A percentile compares a stretch with the other conserved stretches of the same genome.
Evolutionary conservation across 2,797 vertebrate species (phyloP).

Genomic region (Sebastes kiyomatsui): DNA sequence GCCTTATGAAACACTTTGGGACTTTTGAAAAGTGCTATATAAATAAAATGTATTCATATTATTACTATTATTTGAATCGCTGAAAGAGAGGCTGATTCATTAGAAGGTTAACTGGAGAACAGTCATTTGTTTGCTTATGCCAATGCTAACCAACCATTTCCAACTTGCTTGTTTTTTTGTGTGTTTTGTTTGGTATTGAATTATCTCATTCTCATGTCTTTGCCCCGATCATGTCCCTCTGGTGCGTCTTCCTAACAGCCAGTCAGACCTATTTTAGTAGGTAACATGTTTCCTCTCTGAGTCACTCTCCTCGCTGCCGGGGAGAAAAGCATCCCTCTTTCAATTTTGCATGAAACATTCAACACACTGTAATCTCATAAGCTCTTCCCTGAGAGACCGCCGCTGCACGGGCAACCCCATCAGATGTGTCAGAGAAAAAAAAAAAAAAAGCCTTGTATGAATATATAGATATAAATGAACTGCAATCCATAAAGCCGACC

Average conservation of each 20-base stretch:
- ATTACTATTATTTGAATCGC: not conserved
- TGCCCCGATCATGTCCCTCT: not conserved
- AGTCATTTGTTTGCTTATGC: not conserved
- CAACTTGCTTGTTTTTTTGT: not conserved
- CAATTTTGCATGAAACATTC: slow-evolving; percentile 27
- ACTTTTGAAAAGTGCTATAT: not conserved
- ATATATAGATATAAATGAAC: slow-evolving; percentile 32
- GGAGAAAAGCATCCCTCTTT: slow-evolving; percentile 26
- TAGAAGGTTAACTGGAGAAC: not conserved
- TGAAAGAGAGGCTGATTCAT: not conserved
- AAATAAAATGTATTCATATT: not conserved
- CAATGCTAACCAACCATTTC: not conserved
- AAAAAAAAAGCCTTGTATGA: slow-evolving; percentile 3
- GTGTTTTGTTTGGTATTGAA: not conserved
- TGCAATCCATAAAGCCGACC: slow-evolving; percentile 29
- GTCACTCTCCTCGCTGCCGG: slow-evolving; percentile 9
- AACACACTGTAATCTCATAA: slow-evolving; percentile 39
- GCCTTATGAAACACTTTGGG: not conserved
- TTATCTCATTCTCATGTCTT: not conserved
- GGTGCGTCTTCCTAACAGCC: not conserved
- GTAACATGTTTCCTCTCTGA: slow-evolving; percentile 12
- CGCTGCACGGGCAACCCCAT: slow-evolving; percentile 1
- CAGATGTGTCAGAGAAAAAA: slow-evolving; percentile 8
- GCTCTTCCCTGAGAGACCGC: slow-evolving; percentile 39
- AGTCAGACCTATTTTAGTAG: slow-evolving; percentile 19